Evolutionary conservation across 92 coral and sea anemone species (phyloP), one percentile per base, ranked within the genome.

Genomic region (Actinernus sp.): DNA sequence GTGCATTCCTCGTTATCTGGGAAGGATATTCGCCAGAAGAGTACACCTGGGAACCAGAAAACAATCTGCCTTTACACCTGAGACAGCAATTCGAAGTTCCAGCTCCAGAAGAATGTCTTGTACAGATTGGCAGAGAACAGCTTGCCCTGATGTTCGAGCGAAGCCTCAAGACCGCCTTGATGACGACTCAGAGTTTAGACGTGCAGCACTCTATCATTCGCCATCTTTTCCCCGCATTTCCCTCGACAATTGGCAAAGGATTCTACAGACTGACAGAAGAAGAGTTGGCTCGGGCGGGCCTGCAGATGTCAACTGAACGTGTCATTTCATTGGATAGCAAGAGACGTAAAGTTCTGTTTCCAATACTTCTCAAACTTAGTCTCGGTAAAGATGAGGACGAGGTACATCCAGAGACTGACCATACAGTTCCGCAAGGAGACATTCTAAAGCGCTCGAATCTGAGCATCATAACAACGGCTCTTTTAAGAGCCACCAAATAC

Each of bases 21-120:
- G 8, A 49, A 49, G 55, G 28, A 2, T 49, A 49, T 19, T 9
- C 9, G 13, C 55, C 55, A 11, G 55, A 49, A 14, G 55, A 17
- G 11, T 49, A 49, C 25, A 49, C 25, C 55, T 49, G 55, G 55
- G 55, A 49, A 49, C 55, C 55, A 11, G 55, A 49, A 22, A 49
- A 30, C 10, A 26, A 49, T 22, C 27, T 49, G 25, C 27, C 56
- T n/a, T n/a, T 23, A 0, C 28, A 49, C 6, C 56, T 49, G 21
- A 6, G 27, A 0, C 4, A 6, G 7, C 26, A 20, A 13, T 49
- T 49, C 1, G 56, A 49, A 49, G 12, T 20, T 20, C 56, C 56
- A 3, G 7, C 10, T 17, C 56, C 56, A n/a, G 1, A n/a, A 23
- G 28, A 49, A 49, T 12, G 56, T 14, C 14, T 49, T 0, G 26